Percentiles rank a stretch among this genome's conserved stretches.
Conservation (phyloP, 1,140 invertebrate species). For the Linepithema humile region DNA sequence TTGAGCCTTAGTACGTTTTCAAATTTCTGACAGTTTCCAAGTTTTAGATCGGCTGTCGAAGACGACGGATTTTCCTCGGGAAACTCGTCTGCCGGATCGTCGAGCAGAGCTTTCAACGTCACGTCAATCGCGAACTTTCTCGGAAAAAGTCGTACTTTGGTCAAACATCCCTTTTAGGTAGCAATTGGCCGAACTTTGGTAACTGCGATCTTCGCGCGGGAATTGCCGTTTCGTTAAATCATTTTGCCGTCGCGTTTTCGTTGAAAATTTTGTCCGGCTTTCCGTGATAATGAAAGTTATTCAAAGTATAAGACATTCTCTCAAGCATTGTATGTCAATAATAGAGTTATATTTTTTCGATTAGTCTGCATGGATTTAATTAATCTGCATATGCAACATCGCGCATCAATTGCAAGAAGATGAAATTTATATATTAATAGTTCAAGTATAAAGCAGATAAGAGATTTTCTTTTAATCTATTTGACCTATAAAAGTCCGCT, state of each 20-base stretch:
- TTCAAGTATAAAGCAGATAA: background rate
- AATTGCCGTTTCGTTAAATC: slow-evolving; percentile 54
- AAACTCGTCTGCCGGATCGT: slow-evolving; percentile 43
- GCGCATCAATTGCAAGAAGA: background rate
- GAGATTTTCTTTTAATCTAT: background rate
- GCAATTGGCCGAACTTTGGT: slow-evolving; percentile 49
- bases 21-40: slow-evolving; percentile 18
- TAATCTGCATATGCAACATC: background rate
- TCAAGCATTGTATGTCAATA: background rate
- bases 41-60: slow-evolving; percentile 28
- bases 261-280: slow-evolving; percentile 21
- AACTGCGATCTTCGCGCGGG: slow-evolving; percentile 44
- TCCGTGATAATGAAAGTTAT: background rate
- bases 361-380: background rate
- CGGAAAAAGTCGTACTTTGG: slow-evolving; percentile 54
- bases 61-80: slow-evolving; percentile 10
- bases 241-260: slow-evolving; percentile 26
- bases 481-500: background rate
- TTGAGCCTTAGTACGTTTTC: background rate
- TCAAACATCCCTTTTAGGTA: slow-evolving; percentile 61
- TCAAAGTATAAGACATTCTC: background rate
- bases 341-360: background rate
- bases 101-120: slow-evolving; percentile 55
- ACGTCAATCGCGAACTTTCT: slow-evolving; percentile 61
- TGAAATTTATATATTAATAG: background rate